These are phyloP conservation scores for Cephus pygmeus DNA, from an alignment of 2,888 invertebrate species.

Conservation along the genomic window DNA sequence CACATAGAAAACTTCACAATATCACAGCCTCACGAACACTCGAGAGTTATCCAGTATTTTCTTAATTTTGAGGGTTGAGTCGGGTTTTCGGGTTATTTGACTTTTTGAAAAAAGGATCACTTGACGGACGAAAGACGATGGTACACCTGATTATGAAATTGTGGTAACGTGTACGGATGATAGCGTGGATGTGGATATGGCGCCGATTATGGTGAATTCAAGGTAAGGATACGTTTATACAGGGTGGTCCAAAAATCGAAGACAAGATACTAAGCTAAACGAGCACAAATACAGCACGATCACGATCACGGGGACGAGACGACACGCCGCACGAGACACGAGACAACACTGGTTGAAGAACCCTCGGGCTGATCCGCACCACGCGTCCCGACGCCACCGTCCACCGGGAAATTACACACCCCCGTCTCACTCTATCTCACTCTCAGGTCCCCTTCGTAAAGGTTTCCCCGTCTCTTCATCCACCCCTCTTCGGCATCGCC, in stretches of 20 bases:
- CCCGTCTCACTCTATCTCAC: conserved; percentile 36
- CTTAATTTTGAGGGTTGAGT: not conserved
- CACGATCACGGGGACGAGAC: conserved; percentile 56
- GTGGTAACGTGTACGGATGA: not conserved
- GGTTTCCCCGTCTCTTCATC: conserved; percentile 18
- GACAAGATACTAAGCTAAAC: conserved; percentile 46
- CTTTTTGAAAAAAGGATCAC: no score
- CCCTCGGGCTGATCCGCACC: conserved; percentile 52
- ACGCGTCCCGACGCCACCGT: conserved; percentile 53
- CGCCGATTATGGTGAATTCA: not conserved
- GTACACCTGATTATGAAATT: no score
- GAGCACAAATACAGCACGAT: conserved; percentile 56
- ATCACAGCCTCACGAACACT: conserved; percentile 42
- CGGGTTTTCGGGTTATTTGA: no score
- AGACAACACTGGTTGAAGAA: conserved; percentile 63
- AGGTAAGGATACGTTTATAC: not conserved
- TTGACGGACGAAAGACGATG: not conserved
- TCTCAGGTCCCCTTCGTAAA: not conserved
- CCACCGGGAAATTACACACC: conserved; percentile 60
- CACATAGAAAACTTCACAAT: conserved; percentile 25
- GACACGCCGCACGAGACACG: conserved; percentile 58
- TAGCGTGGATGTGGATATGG: not conserved
- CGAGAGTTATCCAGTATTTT: not conserved
- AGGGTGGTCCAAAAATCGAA: not conserved
- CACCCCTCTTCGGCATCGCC: conserved; percentile 41